Percentiles rank a stretch among this genome's conserved stretches.
phyloP scores from a whole-genome alignment of 2,113 vertebrate species.

The Rhabdornis inornatus region DNA sequence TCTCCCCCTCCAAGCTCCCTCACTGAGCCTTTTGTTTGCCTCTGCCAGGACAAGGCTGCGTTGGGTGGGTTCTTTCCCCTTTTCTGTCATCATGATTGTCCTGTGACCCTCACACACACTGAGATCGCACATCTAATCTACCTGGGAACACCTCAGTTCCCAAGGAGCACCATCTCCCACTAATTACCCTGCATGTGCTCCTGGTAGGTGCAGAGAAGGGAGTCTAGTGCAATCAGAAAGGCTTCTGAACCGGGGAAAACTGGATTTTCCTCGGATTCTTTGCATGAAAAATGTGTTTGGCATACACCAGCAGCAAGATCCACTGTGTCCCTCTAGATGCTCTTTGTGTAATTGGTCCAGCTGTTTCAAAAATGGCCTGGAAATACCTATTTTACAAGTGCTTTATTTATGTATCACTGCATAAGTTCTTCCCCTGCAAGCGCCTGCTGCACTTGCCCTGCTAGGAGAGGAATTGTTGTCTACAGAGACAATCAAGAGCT shows the following conservation, averaged over 20 bases:
- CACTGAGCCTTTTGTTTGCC: neutral
- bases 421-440: neutral
- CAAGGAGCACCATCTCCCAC: neutral
- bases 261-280: neutral
- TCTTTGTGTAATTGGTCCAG: neutral
- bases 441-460: neutral
- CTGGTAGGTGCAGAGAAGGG: neutral
- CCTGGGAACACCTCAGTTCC: neutral
- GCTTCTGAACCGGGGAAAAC: neutral
- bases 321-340: neutral
- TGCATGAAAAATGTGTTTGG: neutral
- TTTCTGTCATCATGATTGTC: accelerated
- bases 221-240: neutral
- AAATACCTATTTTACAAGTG: neutral
- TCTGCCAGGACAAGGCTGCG: neutral
- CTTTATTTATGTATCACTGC: neutral
- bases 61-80: neutral
- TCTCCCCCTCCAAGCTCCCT: neutral
- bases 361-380: neutral
- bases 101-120: neutral
- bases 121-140: accelerated
- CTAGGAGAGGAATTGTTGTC: neutral
- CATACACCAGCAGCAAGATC: neutral
- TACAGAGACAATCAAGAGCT: neutral
- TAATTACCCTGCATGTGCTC: accelerated